Conservation (phyloP, 64 coral and sea anemone genomes). For the Montipora foliosa region DNA sequence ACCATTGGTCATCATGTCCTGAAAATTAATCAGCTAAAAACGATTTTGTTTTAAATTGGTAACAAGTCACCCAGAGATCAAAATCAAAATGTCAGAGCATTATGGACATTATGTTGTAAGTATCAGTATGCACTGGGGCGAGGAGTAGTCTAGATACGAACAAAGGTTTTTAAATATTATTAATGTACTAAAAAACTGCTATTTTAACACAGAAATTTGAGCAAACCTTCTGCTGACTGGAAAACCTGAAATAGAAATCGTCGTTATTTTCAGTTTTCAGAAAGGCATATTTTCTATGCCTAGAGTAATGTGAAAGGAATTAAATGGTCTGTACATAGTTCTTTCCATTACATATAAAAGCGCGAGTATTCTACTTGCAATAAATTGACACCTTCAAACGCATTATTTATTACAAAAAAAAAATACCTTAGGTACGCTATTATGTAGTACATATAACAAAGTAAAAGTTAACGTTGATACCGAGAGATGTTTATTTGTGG, state of each 20-base stretch:
- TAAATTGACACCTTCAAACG: conserved; percentile 7
- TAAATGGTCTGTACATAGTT: background rate
- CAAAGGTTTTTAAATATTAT: background rate
- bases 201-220: background rate
- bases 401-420: conserved; percentile 53
- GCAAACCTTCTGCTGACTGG: background rate
- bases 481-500: background rate
- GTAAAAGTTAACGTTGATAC: conserved; percentile 19
- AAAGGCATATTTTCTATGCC: background rate
- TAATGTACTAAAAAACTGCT: background rate
- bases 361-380: background rate
- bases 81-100: too few species aligned
- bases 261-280: background rate
- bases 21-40: background rate
- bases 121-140: too few species aligned
- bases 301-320: background rate
- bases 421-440: conserved; percentile 21
- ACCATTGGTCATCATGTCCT: background rate
- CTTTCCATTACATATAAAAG: background rate
- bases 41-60: background rate
- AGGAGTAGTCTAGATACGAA: background rate
- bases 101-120: too few species aligned
- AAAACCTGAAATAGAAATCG: background rate
- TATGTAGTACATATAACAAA: conserved; percentile 16
- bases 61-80: background rate